These are phyloP conservation scores for Pammene aurita DNA, from an alignment of 2,888 invertebrate genomes.

Conservation along the genomic window DNA sequence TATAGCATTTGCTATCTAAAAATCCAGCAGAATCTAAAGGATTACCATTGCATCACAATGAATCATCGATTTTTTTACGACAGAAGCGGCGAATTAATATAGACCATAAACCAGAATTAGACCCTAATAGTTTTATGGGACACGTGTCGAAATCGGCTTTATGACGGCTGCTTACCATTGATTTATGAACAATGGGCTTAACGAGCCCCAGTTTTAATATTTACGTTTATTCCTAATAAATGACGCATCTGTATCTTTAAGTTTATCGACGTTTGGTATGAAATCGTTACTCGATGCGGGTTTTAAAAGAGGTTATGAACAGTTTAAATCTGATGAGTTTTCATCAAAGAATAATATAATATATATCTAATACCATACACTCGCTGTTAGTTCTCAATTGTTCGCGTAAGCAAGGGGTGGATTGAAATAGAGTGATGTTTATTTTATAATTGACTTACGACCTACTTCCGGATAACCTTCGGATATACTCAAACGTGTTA, in stretches of 20 bases:
- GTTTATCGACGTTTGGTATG: constrained; percentile 16
- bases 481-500: too few species aligned
- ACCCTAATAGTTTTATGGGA: constrained; percentile 43
- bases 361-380: too few species aligned
- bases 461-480: too few species aligned
- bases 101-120: constrained; percentile 58
- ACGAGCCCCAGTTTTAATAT: constrained; percentile 38
- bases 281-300: background rate
- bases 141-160: constrained; percentile 61
- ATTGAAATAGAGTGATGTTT: too few species aligned
- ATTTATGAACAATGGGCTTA: constrained; percentile 45
- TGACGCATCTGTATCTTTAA: constrained; percentile 30
- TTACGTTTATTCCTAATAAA: constrained; percentile 27
- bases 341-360: too few species aligned
- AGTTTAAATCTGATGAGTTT: too few species aligned
- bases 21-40: background rate
- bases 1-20: constrained; percentile 5
- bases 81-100: constrained; percentile 55
- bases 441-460: too few species aligned
- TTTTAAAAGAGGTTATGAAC: background rate
- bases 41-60: constrained; percentile 26
- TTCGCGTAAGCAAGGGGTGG: too few species aligned
- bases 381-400: too few species aligned
- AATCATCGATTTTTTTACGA: constrained; percentile 55
- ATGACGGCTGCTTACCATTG: constrained; percentile 44